These are phyloP conservation scores for Drosophila buzzatii DNA, from an alignment of 2,888 invertebrate species.

Conservation along the genomic window DNA sequence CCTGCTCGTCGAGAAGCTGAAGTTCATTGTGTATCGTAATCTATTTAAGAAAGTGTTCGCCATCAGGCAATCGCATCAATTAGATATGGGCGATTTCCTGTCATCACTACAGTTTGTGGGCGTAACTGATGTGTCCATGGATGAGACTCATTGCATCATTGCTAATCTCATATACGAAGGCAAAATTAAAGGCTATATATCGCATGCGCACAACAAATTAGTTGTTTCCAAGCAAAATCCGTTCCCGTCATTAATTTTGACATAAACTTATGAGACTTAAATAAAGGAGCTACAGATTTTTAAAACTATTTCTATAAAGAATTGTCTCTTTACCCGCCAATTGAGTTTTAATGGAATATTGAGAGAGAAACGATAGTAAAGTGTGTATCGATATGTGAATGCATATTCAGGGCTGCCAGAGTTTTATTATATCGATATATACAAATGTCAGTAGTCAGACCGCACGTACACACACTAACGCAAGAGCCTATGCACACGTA, in stretches of 20 bases:
- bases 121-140: conserved; percentile 94
- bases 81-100: conserved; percentile 94
- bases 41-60: conserved; percentile 95
- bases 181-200: conserved; percentile 99
- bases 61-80: conserved; percentile 92
- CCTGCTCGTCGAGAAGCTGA: conserved; percentile 97
- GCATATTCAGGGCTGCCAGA: conserved; percentile 31
- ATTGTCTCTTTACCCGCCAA: not conserved
- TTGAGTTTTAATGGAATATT: not conserved
- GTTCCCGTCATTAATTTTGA: conserved; percentile 92
- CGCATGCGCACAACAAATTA: conserved; percentile 97
- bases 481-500: conserved; percentile 6
- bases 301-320: not conserved
- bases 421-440: conserved; percentile 34
- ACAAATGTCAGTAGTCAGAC: conserved; percentile 17
- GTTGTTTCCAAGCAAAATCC: conserved; percentile 99
- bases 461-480: conserved; percentile 20
- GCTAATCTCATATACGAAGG: conserved; percentile 98
- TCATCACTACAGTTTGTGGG: conserved; percentile 93
- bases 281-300: conserved; percentile 6
- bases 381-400: not conserved
- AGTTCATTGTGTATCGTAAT: conserved; percentile 97
- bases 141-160: conserved; percentile 98
- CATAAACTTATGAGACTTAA: conserved; percentile 79
- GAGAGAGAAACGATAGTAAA: not conserved